Conservation (phyloP, 2,888 invertebrate genomes). For the Penaeus monodon region DNA sequence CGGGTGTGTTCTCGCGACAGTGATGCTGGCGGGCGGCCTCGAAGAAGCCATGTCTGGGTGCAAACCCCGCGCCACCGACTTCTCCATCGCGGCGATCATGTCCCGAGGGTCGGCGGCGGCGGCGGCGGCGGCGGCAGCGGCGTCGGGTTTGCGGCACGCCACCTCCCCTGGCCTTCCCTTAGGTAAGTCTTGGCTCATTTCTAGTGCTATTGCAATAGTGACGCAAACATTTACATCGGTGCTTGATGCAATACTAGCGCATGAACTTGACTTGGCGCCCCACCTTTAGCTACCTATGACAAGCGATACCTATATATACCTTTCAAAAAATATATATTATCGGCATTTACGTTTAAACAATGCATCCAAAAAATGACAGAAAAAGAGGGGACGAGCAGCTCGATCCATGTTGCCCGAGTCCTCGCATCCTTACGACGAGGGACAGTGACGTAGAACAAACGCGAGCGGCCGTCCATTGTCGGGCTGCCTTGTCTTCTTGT, state of each 20-base stretch:
- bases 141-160: slow-evolving; percentile 51
- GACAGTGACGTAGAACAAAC: too few relatives aligned
- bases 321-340: too few relatives aligned
- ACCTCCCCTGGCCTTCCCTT: slow-evolving; percentile 49
- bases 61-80: slow-evolving; percentile 78
- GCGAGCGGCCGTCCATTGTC: too few relatives aligned
- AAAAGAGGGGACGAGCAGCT: too few relatives aligned
- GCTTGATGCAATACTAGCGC: not conserved
- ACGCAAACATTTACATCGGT: not conserved
- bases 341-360: too few relatives aligned
- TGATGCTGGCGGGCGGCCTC: slow-evolving; percentile 64
- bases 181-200: slow-evolving; percentile 34
- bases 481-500: too few relatives aligned
- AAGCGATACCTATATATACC: too few relatives aligned
- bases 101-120: slow-evolving; percentile 63
- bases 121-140: slow-evolving; percentile 54
- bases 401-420: too few relatives aligned
- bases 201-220: not conserved
- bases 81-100: slow-evolving; percentile 96
- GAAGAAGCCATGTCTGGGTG: slow-evolving; percentile 65
- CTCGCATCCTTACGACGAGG: too few relatives aligned
- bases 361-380: too few relatives aligned
- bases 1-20: slow-evolving; percentile 34
- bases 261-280: too few relatives aligned
- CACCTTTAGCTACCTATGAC: too few relatives aligned